A percentile compares a stretch with the other conserved stretches of the same genome.
Conservation (phyloP, 2,113 vertebrate species). For the Tetrao urogallus region DNA sequence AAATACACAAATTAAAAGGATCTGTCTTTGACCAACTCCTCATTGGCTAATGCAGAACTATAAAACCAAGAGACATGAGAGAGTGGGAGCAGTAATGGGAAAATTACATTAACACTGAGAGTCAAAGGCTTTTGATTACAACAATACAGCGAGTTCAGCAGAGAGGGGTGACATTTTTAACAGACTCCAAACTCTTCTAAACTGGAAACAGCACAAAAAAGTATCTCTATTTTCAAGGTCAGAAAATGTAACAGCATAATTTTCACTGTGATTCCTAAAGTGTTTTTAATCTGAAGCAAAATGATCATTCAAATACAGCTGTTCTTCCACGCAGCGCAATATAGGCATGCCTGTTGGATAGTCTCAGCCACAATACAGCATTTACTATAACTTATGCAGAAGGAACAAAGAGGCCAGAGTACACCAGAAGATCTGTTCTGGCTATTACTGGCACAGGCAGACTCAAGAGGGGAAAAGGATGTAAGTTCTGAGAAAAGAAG, state of each 20-base stretch:
- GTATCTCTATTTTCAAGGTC: not conserved
- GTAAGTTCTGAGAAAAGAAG: not conserved
- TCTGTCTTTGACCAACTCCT: not conserved
- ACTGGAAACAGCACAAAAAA: not conserved
- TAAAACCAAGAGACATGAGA: not conserved
- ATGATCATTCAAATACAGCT: not conserved
- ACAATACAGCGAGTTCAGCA: not conserved
- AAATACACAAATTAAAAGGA: not conserved
- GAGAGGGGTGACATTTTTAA: not conserved
- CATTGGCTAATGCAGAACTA: not conserved
- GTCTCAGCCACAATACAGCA: not conserved
- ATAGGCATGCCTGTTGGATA: not conserved
- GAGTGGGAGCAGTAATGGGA: not conserved
- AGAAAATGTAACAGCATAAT: not conserved
- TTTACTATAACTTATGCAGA: not conserved
- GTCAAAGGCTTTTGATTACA: not conserved
- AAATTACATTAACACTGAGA: not conserved
- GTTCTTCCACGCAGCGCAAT: not conserved
- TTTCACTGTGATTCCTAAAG: not conserved
- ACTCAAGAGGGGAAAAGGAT: slow-evolving; percentile 21
- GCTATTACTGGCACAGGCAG: slow-evolving; percentile 37
- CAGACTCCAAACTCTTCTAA: not conserved
- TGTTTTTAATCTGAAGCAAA: not conserved
- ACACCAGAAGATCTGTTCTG: slow-evolving; percentile 19
- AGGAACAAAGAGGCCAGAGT: not conserved